phyloP scores from a whole-genome alignment of 2,888 invertebrate species.

The Ormyrus nitidulus region DNA sequence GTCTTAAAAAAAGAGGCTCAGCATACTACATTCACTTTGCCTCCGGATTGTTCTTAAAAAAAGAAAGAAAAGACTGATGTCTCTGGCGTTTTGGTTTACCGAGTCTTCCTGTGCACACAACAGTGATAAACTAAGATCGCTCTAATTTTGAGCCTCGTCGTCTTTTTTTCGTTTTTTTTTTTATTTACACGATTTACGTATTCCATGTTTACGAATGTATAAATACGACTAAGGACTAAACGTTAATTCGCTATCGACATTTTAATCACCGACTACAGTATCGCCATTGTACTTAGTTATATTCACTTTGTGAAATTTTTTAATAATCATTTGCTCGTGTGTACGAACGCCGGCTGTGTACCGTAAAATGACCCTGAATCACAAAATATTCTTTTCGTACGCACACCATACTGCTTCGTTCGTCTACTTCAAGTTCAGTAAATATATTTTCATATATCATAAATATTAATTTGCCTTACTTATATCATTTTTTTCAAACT shows the following conservation, averaged over 20 bases:
- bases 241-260: conserved; percentile 50
- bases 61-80: no score
- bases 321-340: conserved; percentile 33
- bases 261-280: conserved; percentile 45
- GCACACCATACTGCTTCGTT: background rate
- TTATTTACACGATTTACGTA: conserved; percentile 49
- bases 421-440: conserved; percentile 3
- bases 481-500: background rate
- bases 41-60: no score
- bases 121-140: conserved; percentile 12
- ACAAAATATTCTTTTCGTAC: conserved; percentile 31
- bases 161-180: conserved; percentile 9
- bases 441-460: conserved; percentile 28
- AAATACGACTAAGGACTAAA: conserved; percentile 44
- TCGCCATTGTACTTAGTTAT: conserved; percentile 52
- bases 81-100: no score
- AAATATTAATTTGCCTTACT: conserved; percentile 40
- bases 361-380: conserved; percentile 55
- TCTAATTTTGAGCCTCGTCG: background rate
- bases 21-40: no score
- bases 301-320: conserved; percentile 53
- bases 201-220: conserved; percentile 40
- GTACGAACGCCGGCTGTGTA: background rate
- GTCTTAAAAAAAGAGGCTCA: no score
- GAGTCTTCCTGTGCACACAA: background rate